phyloP scores from a whole-genome alignment of 2,113 vertebrate species.

The Leucopsar rothschildi region DNA sequence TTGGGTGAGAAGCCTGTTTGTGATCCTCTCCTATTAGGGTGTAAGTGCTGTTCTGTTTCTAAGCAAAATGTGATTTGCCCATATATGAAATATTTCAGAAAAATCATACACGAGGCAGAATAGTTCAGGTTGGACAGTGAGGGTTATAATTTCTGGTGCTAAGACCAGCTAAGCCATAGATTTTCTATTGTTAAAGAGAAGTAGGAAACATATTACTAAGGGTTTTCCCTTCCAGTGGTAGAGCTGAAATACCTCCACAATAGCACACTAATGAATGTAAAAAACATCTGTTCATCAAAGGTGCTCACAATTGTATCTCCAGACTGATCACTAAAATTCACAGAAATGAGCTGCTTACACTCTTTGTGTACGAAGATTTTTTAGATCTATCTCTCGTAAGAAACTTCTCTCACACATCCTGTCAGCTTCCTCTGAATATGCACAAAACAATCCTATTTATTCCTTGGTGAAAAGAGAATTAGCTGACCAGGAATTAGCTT shows the following conservation, averaged over 20 bases:
- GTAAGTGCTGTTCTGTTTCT: neutral
- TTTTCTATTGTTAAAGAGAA: neutral
- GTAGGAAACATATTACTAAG: neutral
- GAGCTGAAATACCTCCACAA: neutral
- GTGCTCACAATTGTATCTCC: neutral
- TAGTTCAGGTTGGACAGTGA: neutral
- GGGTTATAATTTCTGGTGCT: neutral
- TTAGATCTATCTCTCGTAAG: fast-evolving
- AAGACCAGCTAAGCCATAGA: neutral
- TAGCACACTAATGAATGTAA: neutral
- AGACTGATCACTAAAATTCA: neutral
- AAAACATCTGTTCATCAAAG: neutral
- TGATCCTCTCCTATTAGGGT: neutral
- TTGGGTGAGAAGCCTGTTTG: neutral
- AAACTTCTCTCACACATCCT: neutral
- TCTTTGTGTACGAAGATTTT: neutral
- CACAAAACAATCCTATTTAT: neutral
- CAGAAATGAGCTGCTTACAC: neutral
- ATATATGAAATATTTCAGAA: neutral
- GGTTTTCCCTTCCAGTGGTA: neutral
- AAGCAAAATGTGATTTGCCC: neutral
- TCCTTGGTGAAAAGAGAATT: neutral
- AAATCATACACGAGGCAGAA: fast-evolving
- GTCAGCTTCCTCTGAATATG: neutral
- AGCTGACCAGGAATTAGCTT: neutral